Evolutionary conservation across 2,888 invertebrate species (phyloP).

Genomic region (Tiliacea citrago): DNA sequence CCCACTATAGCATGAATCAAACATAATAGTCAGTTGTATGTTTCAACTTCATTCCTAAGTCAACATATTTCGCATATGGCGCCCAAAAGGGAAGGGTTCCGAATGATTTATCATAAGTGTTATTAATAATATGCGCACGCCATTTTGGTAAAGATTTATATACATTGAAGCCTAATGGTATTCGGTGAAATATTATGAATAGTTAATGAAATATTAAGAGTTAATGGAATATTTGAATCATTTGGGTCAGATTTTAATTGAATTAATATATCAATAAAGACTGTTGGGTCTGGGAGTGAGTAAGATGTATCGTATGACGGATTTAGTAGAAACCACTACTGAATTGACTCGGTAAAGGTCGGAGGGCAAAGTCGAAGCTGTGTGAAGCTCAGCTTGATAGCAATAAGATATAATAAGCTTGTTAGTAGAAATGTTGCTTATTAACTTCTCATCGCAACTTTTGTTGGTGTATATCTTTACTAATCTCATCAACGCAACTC

Average conservation of each 20-base stretch:
- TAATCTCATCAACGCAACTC: too few relatives aligned
- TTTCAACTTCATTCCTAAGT: slow-evolving; percentile 35
- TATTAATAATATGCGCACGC: slow-evolving; percentile 57
- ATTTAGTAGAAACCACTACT: slow-evolving; percentile 32
- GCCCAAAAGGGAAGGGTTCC: slow-evolving; percentile 48
- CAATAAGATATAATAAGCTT: slow-evolving; percentile 3
- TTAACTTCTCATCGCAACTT: not conserved
- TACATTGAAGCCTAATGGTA: slow-evolving; percentile 60
- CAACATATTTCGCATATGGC: slow-evolving; percentile 48
- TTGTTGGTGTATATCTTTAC: too few relatives aligned
- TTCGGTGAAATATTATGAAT: slow-evolving; percentile 70
- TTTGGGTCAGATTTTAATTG: slow-evolving; percentile 61
- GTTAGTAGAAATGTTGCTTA: not conserved
- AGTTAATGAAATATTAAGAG: too few relatives aligned
- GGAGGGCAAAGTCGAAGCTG: slow-evolving; percentile 16
- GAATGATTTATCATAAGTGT: slow-evolving; percentile 59
- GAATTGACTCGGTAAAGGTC: slow-evolving; percentile 18
- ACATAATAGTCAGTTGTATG: not conserved
- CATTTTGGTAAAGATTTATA: slow-evolving; percentile 61
- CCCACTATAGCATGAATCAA: not conserved
- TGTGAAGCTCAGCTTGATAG: not conserved
- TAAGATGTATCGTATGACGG: slow-evolving; percentile 57
- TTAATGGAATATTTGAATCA: slow-evolving; percentile 68
- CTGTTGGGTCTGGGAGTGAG: slow-evolving; percentile 22
- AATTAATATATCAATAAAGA: slow-evolving; percentile 53